Conservation (phyloP, 2,113 vertebrate genomes). For the Echinops telfairi region DNA sequence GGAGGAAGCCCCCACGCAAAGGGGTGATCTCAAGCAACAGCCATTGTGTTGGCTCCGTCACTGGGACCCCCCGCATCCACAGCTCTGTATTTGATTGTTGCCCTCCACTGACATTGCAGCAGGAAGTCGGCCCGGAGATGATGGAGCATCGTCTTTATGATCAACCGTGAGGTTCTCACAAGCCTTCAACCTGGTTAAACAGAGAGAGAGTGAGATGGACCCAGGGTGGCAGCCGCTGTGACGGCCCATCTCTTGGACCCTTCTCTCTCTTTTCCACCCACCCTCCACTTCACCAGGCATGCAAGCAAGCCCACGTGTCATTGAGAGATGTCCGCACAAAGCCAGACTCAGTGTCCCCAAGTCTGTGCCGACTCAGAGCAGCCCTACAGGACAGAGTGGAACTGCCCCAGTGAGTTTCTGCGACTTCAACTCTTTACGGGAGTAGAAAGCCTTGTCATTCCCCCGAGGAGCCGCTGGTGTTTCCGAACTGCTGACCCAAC, state of each 20-base stretch:
- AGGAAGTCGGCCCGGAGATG: background rate
- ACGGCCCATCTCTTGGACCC: too few relatives aligned
- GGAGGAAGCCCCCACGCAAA: background rate
- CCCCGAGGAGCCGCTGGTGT: too few relatives aligned
- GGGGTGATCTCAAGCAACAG: background rate
- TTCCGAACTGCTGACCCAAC: too few relatives aligned
- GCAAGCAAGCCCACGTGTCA: too few relatives aligned
- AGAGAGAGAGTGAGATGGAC: too few relatives aligned
- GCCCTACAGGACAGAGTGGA: background rate
- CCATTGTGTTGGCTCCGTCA: background rate
- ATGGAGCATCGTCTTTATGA: background rate
- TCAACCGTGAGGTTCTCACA: background rate
- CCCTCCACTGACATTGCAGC: background rate
- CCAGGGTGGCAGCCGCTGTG: too few relatives aligned
- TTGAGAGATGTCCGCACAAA: too few relatives aligned
- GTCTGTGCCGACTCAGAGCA: background rate
- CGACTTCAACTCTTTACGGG: background rate
- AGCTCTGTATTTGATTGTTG: background rate
- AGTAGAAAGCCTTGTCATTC: background rate
- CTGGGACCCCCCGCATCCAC: background rate
- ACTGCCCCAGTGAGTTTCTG: background rate
- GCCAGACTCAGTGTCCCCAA: too few relatives aligned
- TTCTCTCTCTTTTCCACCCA: too few relatives aligned
- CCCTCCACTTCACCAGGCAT: too few relatives aligned
- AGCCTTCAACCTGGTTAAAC: too few relatives aligned